These are phyloP conservation scores for Panopea generosa DNA, from an alignment of 2,888 invertebrate genomes.

Conservation along the genomic window DNA sequence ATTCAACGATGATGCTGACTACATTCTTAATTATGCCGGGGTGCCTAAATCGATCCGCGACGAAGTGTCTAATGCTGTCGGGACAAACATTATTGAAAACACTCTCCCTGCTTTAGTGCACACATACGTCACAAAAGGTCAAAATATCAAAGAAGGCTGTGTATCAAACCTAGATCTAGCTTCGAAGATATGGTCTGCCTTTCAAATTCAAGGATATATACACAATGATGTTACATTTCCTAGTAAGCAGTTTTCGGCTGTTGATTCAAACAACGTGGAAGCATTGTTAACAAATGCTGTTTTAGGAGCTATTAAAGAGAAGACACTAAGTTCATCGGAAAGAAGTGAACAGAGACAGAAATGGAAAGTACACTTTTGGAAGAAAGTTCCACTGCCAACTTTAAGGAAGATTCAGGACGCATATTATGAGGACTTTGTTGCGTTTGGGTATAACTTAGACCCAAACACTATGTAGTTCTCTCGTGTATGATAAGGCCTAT, in stretches of 20 bases:
- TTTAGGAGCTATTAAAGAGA: slow-evolving; percentile 10
- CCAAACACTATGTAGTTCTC: slow-evolving; percentile 43
- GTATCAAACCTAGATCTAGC: slow-evolving; percentile 38
- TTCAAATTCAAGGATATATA: slow-evolving; percentile 53
- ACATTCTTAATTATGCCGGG: slow-evolving; percentile 44
- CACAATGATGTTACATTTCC: slow-evolving; percentile 51
- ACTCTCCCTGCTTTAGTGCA: slow-evolving; percentile 31
- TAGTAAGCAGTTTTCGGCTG: slow-evolving; percentile 12
- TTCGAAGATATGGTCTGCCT: slow-evolving; percentile 45
- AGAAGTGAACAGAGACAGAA: slow-evolving; percentile 36
- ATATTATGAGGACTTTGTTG: slow-evolving; percentile 44
- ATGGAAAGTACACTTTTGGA: slow-evolving; percentile 49
- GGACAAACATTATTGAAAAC: slow-evolving; percentile 13
- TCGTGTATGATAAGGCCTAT: no score
- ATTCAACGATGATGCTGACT: slow-evolving; percentile 53
- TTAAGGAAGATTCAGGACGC: slow-evolving; percentile 44
- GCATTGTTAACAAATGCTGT: slow-evolving; percentile 25
- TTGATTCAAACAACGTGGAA: slow-evolving; percentile 12
- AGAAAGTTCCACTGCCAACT: slow-evolving; percentile 16
- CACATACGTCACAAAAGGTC: slow-evolving; percentile 52
- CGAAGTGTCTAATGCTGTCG: slow-evolving; percentile 28
- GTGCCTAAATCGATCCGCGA: slow-evolving; percentile 28
- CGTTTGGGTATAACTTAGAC: slow-evolving; percentile 44
- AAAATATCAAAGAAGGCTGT: slow-evolving; percentile 39
- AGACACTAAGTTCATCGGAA: slow-evolving; percentile 20